A percentile compares a stretch with the other conserved stretches of the same genome.
Conservation (phyloP, 2,888 invertebrate genomes). For the Cepaea hortensis region DNA sequence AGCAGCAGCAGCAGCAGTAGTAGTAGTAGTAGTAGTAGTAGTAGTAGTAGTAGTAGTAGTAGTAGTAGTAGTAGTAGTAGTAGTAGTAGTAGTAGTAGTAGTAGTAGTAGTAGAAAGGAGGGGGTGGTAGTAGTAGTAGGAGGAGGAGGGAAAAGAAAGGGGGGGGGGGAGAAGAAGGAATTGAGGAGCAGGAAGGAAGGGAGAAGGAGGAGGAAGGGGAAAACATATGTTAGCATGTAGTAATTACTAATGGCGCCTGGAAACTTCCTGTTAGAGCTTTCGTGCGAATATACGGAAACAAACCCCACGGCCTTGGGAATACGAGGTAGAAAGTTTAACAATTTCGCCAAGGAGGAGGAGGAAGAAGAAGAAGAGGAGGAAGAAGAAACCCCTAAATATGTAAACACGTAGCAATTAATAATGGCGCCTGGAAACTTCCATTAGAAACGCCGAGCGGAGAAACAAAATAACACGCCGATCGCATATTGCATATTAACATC, state of each 20-base stretch:
- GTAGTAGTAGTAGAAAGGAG: not conserved
- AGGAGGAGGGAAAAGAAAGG: not conserved
- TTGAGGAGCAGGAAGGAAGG: not conserved
- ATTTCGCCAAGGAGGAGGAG: not conserved
- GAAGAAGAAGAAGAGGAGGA: not conserved
- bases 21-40: not conserved
- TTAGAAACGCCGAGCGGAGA: too few relatives aligned
- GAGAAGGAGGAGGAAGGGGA: not conserved
- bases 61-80: not conserved
- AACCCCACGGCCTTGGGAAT: too few relatives aligned
- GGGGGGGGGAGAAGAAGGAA: not conserved
- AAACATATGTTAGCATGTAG: too few relatives aligned
- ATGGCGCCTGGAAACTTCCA: too few relatives aligned
- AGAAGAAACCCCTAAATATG: not conserved
- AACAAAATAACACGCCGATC: too few relatives aligned
- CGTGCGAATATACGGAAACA: too few relatives aligned
- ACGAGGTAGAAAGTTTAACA: too few relatives aligned
- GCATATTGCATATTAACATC: too few relatives aligned
- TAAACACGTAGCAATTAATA: not conserved
- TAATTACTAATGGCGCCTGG: too few relatives aligned
- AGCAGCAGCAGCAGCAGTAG: too few relatives aligned
- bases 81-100: slow-evolving; percentile 12
- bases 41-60: not conserved
- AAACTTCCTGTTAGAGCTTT: too few relatives aligned
- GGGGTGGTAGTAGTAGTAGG: not conserved